Conservation (phyloP, 37 sponge, comb jelly and placozoan species). For the Halichondria panicea region DNA sequence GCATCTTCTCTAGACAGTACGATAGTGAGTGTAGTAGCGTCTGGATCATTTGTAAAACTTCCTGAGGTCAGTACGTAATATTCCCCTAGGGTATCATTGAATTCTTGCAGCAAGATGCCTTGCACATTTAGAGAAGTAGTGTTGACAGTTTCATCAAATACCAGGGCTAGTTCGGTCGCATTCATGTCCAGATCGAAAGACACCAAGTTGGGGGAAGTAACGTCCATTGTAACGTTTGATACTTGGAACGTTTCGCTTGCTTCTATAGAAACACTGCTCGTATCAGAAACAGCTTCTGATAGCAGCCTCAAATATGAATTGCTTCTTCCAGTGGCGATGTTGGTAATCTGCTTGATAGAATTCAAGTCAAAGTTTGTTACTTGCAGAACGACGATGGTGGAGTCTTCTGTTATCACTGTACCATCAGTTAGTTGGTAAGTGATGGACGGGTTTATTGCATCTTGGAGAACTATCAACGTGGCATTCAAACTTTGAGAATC, state of each 20-base stretch:
- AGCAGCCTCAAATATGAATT: constrained; percentile 51
- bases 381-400: constrained; percentile 50
- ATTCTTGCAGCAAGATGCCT: constrained; percentile 66
- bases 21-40: constrained; percentile 44
- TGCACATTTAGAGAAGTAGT: constrained; percentile 57
- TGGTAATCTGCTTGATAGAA: constrained; percentile 44
- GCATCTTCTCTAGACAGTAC: constrained; percentile 57
- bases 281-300: constrained; percentile 54
- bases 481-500: constrained; percentile 27
- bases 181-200: constrained; percentile 73
- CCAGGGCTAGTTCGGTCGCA: constrained; percentile 44
- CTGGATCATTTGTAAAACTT: constrained; percentile 32
- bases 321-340: constrained; percentile 22
- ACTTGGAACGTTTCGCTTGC: constrained; percentile 36
- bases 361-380: constrained; percentile 61
- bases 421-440: constrained; percentile 37
- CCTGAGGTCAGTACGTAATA: constrained; percentile 36
- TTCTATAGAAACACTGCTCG: constrained; percentile 40
- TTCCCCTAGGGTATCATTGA: constrained; percentile 49
- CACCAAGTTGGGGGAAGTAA: constrained; percentile 55
- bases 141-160: constrained; percentile 87
- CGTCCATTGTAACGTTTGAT: constrained; percentile 56
- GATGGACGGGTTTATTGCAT: not conserved
- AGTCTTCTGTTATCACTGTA: constrained; percentile 45
- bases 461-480: constrained; percentile 42